Base-by-base conservation (phyloP, 2,888 invertebrate genomes). In the Allolobophora icterica region DNA sequence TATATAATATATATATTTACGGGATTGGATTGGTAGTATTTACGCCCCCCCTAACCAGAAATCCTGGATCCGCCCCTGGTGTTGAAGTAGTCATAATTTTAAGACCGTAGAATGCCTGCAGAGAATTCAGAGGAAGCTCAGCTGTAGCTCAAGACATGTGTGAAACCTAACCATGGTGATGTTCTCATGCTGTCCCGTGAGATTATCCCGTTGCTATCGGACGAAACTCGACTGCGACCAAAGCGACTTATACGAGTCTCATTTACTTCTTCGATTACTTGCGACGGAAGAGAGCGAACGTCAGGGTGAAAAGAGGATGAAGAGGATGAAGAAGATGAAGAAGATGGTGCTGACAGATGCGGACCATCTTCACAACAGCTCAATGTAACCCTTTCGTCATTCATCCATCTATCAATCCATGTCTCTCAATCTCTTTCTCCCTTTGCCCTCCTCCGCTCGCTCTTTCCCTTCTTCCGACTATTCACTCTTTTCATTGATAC, bases 171-270 rank as follows among this genome's bases (percentile, higher is more conserved):
- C 30, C 8, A 58, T 24, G 71, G 71, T 13, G 6, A n/a, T 30
- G 3, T 4, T 71, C 71, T 71, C 1, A 71, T 13, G 71, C 71
- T 71, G 71, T 13, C 71, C 71, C 6, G 71, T 71, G n/a, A 8
- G 71, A 71, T 71, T 71, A n/a, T 71, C n/a, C 71, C n/a, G 30
- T 71, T 71, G 71, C 30, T 5, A 11, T n/a, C 71, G 71, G 71
- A 71, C 11, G 4, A 30, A 71, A 71, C 71, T 21, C 17, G 30
- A 71, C n/a, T 1, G 8, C 71, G n/a, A 71, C 71, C 8, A 71
- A n/a, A 71, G n/a, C 71, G 71, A n/a, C 71, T n/a, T 71, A 71
- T n/a, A 71, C 71, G 71, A n/a, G 71, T 71, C n/a, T 71, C n/a
- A 71, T 71, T 71, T n/a, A 71, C n/a, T 71, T 13, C 71, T 71